A percentile compares a stretch with the other conserved stretches of the same genome.
phyloP scores from a whole-genome alignment of 92 coral and sea anemone species.

The Phenganax marumi region DNA sequence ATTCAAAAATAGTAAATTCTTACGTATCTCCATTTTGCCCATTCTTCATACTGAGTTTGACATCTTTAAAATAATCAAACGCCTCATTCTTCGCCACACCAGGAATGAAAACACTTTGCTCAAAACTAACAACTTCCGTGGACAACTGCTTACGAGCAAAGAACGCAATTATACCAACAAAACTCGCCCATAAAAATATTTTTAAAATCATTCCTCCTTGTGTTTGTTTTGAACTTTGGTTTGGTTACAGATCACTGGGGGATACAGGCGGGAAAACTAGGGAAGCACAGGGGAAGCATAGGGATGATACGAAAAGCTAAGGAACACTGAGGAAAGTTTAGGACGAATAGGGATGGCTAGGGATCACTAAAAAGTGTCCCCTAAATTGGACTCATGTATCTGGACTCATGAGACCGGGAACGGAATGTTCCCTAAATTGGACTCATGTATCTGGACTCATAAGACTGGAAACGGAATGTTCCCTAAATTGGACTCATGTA shows the following conservation, averaged over 20 bases:
- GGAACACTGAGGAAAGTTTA: too few species aligned
- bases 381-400: too few species aligned
- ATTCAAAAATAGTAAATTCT: background rate
- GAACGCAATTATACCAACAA: slow-evolving; percentile 25
- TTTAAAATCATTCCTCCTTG: slow-evolving; percentile 11
- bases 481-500: too few species aligned
- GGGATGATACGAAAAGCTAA: too few species aligned
- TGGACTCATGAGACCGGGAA: too few species aligned
- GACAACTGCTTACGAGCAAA: slow-evolving; percentile 23
- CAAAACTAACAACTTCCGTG: slow-evolving; percentile 32
- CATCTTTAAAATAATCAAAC: slow-evolving; percentile 35
- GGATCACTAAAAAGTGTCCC: too few species aligned
- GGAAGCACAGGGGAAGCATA: too few species aligned
- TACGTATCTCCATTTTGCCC: slow-evolving; percentile 18
- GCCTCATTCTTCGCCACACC: slow-evolving; percentile 5
- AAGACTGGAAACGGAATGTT: too few species aligned
- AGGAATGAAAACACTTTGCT: slow-evolving; percentile 29
- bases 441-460: too few species aligned
- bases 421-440: too few species aligned
- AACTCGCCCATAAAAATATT: slow-evolving; percentile 34
- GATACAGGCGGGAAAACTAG: background rate
- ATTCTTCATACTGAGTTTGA: slow-evolving; percentile 24
- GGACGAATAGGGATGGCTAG: too few species aligned
- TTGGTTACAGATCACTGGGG: background rate
- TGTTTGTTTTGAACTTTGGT: background rate